phyloP scores from a whole-genome alignment of 2,113 vertebrate species.

The Apeltes quadracus region DNA sequence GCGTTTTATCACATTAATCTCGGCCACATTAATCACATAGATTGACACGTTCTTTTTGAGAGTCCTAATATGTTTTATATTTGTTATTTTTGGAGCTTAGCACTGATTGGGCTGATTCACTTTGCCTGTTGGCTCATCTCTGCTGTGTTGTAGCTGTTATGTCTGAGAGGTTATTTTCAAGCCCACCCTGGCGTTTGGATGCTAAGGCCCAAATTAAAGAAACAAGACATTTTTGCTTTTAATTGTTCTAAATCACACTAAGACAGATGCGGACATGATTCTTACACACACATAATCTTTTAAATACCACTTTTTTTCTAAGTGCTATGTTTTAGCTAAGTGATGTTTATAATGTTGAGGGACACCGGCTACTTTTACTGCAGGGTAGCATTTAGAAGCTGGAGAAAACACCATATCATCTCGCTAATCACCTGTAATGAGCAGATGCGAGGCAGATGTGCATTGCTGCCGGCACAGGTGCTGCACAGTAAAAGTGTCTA shows the following conservation, averaged over 20 bases:
- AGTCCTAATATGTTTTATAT: no score
- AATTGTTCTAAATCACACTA: conserved; percentile 29
- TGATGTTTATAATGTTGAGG: conserved; percentile 28
- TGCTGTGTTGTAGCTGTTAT: conserved; percentile 55
- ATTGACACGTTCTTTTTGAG: no score
- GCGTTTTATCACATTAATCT: no score
- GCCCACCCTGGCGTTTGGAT: conserved; percentile 32
- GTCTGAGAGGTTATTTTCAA: conserved; percentile 58
- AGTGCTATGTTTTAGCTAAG: conserved; percentile 41
- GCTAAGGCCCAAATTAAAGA: conserved; percentile 9
- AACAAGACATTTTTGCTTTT: conserved; percentile 13
- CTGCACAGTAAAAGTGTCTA: conserved; percentile 51
- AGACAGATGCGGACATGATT: conserved; percentile 39
- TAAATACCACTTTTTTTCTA: conserved; percentile 5
- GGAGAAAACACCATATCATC: conserved; percentile 48
- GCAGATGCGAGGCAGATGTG: conserved; percentile 75
- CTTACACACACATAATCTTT: conserved; percentile 22
- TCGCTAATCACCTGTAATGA: conserved; percentile 72
- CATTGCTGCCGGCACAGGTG: conserved; percentile 66
- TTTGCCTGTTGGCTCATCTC: conserved; percentile 54
- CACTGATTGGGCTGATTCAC: no score
- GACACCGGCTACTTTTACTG: conserved; percentile 37
- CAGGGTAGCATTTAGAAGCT: conserved; percentile 55
- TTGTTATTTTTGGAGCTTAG: neutral
- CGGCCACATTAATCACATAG: no score